Conservation (phyloP, 2,797 vertebrate genomes). For the Xenops minutus region DNA sequence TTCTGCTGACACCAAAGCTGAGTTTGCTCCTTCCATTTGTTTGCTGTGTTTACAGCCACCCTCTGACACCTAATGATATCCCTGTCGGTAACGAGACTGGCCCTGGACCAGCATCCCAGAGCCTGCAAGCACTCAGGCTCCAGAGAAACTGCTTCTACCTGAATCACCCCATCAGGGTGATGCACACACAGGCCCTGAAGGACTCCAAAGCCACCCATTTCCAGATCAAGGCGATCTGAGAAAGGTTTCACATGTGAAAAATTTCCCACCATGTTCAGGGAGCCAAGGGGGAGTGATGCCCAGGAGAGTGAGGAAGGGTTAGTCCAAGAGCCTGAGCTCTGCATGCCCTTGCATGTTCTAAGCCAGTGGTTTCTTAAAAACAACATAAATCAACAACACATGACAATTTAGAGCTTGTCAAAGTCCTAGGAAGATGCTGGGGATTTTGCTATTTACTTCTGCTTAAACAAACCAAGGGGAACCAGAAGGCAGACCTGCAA, state of each 20-base stretch:
- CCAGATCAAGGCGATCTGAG: neutral
- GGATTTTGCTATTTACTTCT: neutral
- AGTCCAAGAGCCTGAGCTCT: neutral
- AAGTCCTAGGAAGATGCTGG: neutral
- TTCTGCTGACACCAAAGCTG: neutral
- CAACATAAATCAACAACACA: neutral
- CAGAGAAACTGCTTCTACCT: neutral
- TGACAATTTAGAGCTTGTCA: neutral
- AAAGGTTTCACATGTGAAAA: neutral
- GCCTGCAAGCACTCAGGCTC: neutral
- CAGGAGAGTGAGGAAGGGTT: neutral
- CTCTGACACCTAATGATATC: neutral
- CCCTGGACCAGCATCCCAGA: neutral
- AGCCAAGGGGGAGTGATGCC: neutral
- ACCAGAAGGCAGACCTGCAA: neutral
- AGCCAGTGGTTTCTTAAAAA: neutral
- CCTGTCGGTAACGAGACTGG: neutral
- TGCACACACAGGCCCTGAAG: rapidly evolving
- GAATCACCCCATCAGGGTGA: neutral
- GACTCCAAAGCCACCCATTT: neutral
- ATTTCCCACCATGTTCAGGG: neutral
- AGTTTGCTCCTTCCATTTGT: neutral
- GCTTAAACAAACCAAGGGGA: neutral
- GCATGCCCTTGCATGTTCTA: neutral
- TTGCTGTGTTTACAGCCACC: neutral